Conservation (phyloP, 2,113 vertebrate species). For the Aix galericulata region DNA sequence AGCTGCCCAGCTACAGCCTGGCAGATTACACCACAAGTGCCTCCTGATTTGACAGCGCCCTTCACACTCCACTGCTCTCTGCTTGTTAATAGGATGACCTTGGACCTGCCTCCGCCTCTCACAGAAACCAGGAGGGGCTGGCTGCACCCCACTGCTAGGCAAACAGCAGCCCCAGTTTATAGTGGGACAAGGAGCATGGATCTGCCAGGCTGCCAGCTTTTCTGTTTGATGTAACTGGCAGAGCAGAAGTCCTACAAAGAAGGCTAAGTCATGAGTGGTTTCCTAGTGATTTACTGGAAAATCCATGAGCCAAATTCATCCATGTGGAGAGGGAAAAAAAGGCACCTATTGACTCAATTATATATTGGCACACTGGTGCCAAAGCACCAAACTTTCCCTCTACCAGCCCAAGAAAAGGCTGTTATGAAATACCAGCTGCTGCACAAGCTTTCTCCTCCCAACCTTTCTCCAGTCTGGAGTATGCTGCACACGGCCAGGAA, state of each 20-base stretch:
- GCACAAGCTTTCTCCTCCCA: neutral
- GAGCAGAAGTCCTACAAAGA: neutral
- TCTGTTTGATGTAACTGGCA: slow-evolving; percentile 11
- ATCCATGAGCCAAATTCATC: slow-evolving; percentile 5
- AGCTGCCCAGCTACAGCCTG: neutral
- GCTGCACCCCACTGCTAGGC: neutral
- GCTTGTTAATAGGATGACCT: neutral
- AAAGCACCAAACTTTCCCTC: neutral
- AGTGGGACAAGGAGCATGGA: neutral
- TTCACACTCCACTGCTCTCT: neutral
- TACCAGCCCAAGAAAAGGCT: neutral
- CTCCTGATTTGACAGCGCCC: neutral
- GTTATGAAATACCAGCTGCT: neutral
- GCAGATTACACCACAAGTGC: neutral
- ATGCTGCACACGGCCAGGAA: neutral
- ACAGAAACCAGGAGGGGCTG: neutral
- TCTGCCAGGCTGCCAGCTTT: slow-evolving; percentile 17
- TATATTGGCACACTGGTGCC: neutral
- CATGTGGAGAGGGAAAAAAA: neutral
- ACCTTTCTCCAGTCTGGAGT: neutral
- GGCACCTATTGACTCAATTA: neutral
- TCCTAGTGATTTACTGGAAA: slow-evolving; percentile 46
- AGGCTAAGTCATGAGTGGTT: slow-evolving; percentile 47
- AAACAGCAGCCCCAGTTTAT: neutral
- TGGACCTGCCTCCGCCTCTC: neutral